These are phyloP conservation scores for Choloepus didactylus DNA, from an alignment of 2,797 vertebrate genomes.

Conservation along the genomic window DNA sequence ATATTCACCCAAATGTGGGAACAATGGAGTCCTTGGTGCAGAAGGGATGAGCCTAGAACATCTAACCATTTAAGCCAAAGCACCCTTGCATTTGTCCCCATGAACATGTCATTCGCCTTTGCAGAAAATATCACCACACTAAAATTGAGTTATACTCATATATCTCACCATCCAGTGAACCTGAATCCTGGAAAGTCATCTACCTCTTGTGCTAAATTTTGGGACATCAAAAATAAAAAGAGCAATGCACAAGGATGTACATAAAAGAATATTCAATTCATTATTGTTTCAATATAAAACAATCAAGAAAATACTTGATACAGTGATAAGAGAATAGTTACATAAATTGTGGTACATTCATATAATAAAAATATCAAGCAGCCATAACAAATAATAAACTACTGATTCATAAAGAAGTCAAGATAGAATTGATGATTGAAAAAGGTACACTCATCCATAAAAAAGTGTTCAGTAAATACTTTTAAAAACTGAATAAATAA, in stretches of 20 bases:
- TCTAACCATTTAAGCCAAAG: not conserved
- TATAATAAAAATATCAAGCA: not conserved
- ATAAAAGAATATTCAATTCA: not conserved
- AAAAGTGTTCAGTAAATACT: not conserved
- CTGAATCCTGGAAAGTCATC: not conserved
- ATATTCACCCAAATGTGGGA: not conserved
- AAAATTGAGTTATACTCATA: not conserved
- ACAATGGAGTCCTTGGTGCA: not conserved
- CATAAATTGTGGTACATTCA: not conserved
- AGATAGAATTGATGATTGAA: not conserved
- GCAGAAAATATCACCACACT: not conserved
- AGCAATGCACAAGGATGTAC: not conserved
- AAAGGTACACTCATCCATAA: not conserved
- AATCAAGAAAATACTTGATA: not conserved
- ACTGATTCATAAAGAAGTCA: slow-evolving; percentile 22
- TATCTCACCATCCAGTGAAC: not conserved
- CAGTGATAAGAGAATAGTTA: not conserved
- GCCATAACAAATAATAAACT: not conserved
- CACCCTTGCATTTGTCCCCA: not conserved
- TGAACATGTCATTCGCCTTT: not conserved
- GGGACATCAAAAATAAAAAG: not conserved
- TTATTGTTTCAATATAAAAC: not conserved
- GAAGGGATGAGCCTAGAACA: not conserved
- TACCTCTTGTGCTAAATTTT: not conserved
- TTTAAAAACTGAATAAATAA: not conserved